Evolutionary conservation across 35 echinoderm and acorn worm genomes (phyloP).

Genomic region (Ophioderma brevispina): DNA sequence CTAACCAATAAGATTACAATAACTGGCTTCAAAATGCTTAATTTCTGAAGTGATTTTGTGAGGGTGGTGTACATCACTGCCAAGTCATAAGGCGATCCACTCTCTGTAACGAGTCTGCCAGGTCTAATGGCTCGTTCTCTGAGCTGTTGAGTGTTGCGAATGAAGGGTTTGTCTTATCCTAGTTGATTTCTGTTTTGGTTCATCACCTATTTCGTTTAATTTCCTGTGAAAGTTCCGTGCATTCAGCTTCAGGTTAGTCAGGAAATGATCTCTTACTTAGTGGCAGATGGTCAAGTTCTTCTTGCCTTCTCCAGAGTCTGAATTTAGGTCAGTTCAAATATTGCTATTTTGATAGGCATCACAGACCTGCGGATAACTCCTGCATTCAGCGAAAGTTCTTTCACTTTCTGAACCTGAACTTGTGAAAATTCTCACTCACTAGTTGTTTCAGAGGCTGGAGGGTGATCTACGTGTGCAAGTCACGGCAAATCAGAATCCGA

Average conservation of each 20-base stretch:
- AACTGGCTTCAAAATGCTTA: background rate
- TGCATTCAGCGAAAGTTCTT: background rate
- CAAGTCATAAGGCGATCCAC: background rate
- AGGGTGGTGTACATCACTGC: background rate
- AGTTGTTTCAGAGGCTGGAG: background rate
- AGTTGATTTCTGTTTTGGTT: background rate
- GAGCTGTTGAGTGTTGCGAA: background rate
- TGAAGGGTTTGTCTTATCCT: background rate
- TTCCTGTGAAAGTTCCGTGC: background rate
- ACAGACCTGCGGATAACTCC: background rate
- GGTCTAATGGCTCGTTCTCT: background rate
- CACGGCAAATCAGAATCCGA: constrained; percentile 22
- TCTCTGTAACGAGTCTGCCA: background rate
- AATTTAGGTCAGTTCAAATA: background rate
- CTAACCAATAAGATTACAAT: background rate
- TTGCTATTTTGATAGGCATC: background rate
- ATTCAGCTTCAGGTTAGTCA: background rate
- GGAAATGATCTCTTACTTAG: background rate
- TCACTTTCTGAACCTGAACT: background rate
- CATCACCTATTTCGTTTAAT: background rate
- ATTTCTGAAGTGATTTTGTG: background rate
- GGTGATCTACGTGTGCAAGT: constrained; percentile 10
- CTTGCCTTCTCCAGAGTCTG: background rate
- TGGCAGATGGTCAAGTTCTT: background rate
- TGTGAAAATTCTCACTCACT: background rate